Evolutionary conservation across 1,140 invertebrate species (phyloP).

Genomic region (Drosophila tsacasi): DNA sequence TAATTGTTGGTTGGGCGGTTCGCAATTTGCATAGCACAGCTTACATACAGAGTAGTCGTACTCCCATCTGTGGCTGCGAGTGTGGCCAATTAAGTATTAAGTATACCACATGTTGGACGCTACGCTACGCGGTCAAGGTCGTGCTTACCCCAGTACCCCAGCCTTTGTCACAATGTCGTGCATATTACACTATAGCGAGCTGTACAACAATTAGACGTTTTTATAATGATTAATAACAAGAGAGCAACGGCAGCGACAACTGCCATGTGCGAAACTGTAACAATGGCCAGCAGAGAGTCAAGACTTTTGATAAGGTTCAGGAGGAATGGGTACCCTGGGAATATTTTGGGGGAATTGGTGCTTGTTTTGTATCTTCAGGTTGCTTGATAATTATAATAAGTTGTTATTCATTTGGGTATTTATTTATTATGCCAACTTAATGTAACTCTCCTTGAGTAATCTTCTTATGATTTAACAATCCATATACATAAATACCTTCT

Average conservation of each 20-base stretch:
- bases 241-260: conserved; percentile 28
- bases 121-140: conserved; percentile 71
- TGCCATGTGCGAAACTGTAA: conserved; percentile 58
- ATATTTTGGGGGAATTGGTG: neutral
- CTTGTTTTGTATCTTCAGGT: neutral
- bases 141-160: conserved; percentile 30
- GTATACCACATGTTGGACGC: conserved; percentile 75
- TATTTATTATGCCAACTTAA: no score
- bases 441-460: neutral
- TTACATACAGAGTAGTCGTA: neutral
- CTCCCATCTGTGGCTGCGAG: conserved; percentile 42
- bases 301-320: neutral
- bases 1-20: conserved; percentile 58
- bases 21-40: conserved; percentile 39
- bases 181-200: conserved; percentile 48
- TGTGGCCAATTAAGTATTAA: conserved; percentile 66
- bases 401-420: neutral
- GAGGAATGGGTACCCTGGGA: conserved; percentile 16
- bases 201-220: conserved; percentile 28
- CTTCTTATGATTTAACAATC: no score
- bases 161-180: conserved; percentile 70
- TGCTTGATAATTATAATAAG: neutral
- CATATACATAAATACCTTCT: no score
- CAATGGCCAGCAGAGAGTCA: conserved; percentile 50
- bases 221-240: conserved; percentile 40